Evolutionary conservation across 2,113 vertebrate genomes (phyloP).

Genomic region (Pelvicachromis taeniatus): DNA sequence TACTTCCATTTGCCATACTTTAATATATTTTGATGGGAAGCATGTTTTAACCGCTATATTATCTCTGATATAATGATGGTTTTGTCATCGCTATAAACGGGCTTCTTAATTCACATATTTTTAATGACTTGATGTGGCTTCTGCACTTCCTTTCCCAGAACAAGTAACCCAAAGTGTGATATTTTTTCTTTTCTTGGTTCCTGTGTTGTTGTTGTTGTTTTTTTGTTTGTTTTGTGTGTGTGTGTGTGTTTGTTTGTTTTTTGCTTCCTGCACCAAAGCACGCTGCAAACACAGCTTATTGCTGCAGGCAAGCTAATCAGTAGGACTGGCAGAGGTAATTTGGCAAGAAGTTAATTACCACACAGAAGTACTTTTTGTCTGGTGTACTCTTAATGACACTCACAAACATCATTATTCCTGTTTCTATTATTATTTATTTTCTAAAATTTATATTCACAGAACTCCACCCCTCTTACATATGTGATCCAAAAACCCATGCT

Average conservation of each 20-base stretch:
- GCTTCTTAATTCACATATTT: not conserved
- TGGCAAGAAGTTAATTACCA: not conserved
- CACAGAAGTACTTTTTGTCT: not conserved
- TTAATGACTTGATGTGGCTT: not conserved
- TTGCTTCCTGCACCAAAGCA: not conserved
- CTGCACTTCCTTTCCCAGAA: not conserved
- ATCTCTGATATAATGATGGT: too few relatives aligned
- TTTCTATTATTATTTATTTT: not conserved
- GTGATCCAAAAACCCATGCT: not conserved
- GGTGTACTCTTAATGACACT: not conserved
- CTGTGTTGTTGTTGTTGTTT: not conserved
- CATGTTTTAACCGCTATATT: too few relatives aligned
- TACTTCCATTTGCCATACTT: too few relatives aligned
- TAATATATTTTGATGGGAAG: too few relatives aligned
- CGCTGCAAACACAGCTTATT: slow-evolving; percentile 9
- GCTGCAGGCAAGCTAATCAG: not conserved
- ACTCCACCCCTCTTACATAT: not conserved
- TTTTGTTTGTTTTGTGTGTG: too few relatives aligned
- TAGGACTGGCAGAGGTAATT: not conserved
- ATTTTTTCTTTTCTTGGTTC: slow-evolving; percentile 5
- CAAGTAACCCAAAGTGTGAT: not conserved
- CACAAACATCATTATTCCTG: not conserved
- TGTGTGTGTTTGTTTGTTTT: too few relatives aligned
- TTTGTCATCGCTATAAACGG: not conserved
- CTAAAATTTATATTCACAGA: not conserved